These are phyloP conservation scores for Paralichthys olivaceus DNA, from an alignment of 2,113 vertebrate genomes.

Conservation along the genomic window DNA sequence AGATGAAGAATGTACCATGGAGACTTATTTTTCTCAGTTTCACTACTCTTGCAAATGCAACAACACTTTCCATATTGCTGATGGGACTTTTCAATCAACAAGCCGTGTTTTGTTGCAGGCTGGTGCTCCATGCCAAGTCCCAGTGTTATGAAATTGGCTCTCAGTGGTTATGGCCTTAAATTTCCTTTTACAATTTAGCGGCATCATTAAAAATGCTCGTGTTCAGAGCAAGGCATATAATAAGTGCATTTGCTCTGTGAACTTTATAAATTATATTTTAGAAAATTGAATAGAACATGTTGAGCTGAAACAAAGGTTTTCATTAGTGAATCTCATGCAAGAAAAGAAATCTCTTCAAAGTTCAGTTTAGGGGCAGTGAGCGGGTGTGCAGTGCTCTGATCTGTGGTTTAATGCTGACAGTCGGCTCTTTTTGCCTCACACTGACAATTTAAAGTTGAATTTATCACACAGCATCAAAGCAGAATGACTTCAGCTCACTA, in stretches of 20 bases:
- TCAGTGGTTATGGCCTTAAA: constrained; percentile 59
- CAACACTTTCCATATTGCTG: constrained; percentile 58
- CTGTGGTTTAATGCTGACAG: constrained; percentile 35
- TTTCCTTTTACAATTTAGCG: constrained; percentile 62
- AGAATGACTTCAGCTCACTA: constrained; percentile 38
- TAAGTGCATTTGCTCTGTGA: constrained; percentile 34
- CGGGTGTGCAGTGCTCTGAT: constrained; percentile 32
- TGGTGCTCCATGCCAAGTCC: constrained; percentile 42
- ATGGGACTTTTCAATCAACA: constrained; percentile 66
- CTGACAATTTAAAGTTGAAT: constrained; percentile 38
- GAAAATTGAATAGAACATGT: constrained; percentile 5
- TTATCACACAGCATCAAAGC: constrained; percentile 24
- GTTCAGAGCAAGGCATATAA: constrained; percentile 30
- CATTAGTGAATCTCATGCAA: constrained; percentile 23
- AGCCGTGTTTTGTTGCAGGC: constrained; percentile 17
- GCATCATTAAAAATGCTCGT: constrained; percentile 48
- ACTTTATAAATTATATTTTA: constrained; percentile 37
- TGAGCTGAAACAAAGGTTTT: constrained; percentile 12
- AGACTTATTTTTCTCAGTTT: constrained; percentile 32
- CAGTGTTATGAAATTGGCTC: constrained; percentile 60
- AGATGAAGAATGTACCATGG: neutral
- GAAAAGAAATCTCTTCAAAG: neutral
- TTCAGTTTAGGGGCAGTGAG: constrained; percentile 7
- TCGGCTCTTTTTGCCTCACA: constrained; percentile 16
- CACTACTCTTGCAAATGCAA: constrained; percentile 24